Evolutionary conservation across 2,888 invertebrate species (phyloP), one percentile per base, ranked within the genome.

Genomic region (Physocephala rufipes): DNA sequence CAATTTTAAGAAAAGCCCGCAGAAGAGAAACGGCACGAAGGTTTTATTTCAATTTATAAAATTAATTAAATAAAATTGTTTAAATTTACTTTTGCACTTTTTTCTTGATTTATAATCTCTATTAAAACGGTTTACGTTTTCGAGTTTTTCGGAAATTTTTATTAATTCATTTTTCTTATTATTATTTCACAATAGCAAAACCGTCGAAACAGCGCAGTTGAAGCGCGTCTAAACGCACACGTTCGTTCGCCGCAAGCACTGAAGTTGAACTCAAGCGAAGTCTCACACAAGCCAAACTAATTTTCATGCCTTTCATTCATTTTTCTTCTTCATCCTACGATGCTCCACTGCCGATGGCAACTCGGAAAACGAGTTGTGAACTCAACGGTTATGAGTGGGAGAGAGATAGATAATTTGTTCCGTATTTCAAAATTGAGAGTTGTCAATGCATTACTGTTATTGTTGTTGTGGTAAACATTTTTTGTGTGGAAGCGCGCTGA

Each of bases 361-460:
- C 66, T 7, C 70, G 58, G 66, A 4, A 36, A 70, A 65, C 66
- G 15, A 36, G 70, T 70, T 64, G 15, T 64, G 21, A 15, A 16
- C 64, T 62, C 53, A 45, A 58, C 58, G 53, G 59, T 70, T 24
- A 7, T 21, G 12, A 15, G 65, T 58, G 63, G 21, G 47, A 70
- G 63, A 30, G 62, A 63, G 69, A 69, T 55, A 63, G 63, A 58
- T 67, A 67, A 43, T 15, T 12, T 13, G 2, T 36, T 49, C 19
- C n/a, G 65, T 45, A 45, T 49, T n/a, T 26, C 21, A 21, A 36
- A 19, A 7, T 28, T 21, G 21, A 7, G 15, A 21, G 30, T 61
- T 68, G 24, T 36, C 36, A 36, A 9, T 9, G 36, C 36, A 9
- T 36, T 36, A 36, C 9, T 36, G 36, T 45, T 47, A 28, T 59